These are phyloP conservation scores for Oplegnathus fasciatus DNA, from an alignment of 2,113 vertebrate species.

Conservation along the genomic window DNA sequence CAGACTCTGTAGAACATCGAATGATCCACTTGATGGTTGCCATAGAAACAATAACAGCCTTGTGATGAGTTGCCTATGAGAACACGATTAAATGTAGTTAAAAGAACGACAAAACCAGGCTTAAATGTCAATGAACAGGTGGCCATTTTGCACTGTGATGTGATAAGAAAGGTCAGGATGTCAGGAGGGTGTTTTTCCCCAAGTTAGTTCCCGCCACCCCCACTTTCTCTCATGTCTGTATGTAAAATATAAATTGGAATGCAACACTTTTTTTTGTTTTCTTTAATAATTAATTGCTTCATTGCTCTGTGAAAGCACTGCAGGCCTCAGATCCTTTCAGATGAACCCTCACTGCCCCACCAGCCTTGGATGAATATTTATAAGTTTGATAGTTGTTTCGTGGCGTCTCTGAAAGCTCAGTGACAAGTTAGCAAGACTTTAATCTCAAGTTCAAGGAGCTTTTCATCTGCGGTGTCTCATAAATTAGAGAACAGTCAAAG, in stretches of 20 bases:
- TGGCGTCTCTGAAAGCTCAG: conserved; percentile 14
- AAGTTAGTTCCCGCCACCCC: no score
- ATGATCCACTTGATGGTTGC: conserved; percentile 13
- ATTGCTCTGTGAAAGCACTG: conserved; percentile 10
- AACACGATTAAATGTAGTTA: neutral
- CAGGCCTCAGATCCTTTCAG: neutral
- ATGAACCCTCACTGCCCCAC: neutral
- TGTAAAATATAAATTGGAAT: neutral
- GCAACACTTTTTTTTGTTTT: neutral
- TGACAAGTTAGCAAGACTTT: conserved; percentile 25
- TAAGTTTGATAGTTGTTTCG: neutral
- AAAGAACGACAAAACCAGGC: neutral
- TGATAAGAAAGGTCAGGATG: neutral
- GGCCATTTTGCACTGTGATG: neutral
- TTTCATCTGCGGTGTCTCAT: conserved; percentile 10
- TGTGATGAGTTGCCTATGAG: neutral
- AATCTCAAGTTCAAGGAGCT: conserved; percentile 29
- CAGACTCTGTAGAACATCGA: neutral
- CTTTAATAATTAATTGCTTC: conserved; percentile 26
- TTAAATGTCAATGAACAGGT: neutral
- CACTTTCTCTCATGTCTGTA: neutral
- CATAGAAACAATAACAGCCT: conserved; percentile 34
- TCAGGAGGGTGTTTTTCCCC: neutral
- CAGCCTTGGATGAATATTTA: conserved; percentile 3
- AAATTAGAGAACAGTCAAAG: conserved; percentile 7